A percentile compares a stretch with the other conserved stretches of the same genome.
These are phyloP conservation scores for Polypedilum pembai DNA, from an alignment of 1,140 invertebrate genomes.

Conservation along the genomic window DNA sequence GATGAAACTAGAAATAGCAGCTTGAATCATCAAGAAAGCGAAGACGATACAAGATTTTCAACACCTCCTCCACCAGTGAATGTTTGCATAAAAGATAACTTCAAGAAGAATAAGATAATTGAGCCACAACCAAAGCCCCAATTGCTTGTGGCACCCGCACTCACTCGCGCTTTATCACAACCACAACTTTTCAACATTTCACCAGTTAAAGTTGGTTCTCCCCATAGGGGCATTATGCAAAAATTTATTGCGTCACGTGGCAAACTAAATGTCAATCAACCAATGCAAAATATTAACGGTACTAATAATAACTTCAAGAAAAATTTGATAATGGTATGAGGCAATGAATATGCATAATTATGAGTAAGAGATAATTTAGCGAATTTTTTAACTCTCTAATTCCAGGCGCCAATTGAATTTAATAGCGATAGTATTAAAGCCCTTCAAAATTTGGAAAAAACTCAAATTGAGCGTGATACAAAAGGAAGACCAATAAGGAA, in stretches of 20 bases:
- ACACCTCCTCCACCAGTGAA: constrained; percentile 38
- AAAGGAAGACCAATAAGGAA: constrained; percentile 53
- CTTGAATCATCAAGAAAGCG: constrained; percentile 37
- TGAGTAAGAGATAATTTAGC: no score
- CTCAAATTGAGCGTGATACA: constrained; percentile 45
- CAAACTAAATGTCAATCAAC: constrained; percentile 45
- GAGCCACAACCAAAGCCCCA: constrained; percentile 44
- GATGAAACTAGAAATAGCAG: constrained; percentile 42
- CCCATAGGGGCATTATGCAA: constrained; percentile 68
- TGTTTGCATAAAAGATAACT: constrained; percentile 30
- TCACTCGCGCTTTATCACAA: constrained; percentile 53
- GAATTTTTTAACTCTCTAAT: constrained; percentile 10
- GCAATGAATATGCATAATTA: constrained; percentile 20
- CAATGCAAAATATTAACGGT: background rate
- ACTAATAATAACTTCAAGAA: background rate
- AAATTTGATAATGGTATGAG: constrained; percentile 28
- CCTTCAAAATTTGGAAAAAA: constrained; percentile 37
- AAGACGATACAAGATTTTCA: constrained; percentile 36
- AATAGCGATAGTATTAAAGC: constrained; percentile 30
- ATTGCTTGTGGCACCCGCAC: constrained; percentile 29
- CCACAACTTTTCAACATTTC: constrained; percentile 48
- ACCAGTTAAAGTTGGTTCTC: constrained; percentile 51
- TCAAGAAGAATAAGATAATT: constrained; percentile 33
- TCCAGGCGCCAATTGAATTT: constrained; percentile 28
- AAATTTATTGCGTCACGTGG: constrained; percentile 66